phyloP scores from a whole-genome alignment of 2,797 vertebrate species.

The Xiphophorus birchmanni region DNA sequence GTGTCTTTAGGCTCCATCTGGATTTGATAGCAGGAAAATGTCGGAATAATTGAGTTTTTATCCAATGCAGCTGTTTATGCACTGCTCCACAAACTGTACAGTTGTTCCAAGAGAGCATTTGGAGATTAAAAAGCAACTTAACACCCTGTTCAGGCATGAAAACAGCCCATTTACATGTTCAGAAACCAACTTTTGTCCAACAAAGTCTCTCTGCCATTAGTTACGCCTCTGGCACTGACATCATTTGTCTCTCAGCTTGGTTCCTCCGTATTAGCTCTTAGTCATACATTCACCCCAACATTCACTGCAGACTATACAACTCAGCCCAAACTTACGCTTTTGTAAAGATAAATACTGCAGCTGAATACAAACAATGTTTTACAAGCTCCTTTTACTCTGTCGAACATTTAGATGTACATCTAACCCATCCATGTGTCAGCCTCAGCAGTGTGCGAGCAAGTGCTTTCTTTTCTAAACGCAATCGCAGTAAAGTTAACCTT shows the following conservation, averaged over 20 bases:
- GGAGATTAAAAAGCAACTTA: conserved; percentile 43
- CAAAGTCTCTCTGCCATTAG: conserved; percentile 5
- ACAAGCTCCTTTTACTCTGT: background rate
- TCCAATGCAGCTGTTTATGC: conserved; percentile 32
- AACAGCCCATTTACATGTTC: conserved; percentile 3
- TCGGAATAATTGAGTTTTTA: conserved; percentile 65
- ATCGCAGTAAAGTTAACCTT: conserved; percentile 11
- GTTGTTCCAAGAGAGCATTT: conserved; percentile 38
- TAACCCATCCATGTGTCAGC: background rate
- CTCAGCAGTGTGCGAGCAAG: background rate
- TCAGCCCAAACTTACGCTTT: background rate
- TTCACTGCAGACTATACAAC: background rate
- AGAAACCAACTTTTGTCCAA: conserved; percentile 14
- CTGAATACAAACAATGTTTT: background rate
- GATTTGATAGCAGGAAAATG: conserved; percentile 59
- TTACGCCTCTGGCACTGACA: conserved; percentile 13
- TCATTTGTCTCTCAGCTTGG: background rate
- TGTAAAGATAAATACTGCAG: background rate
- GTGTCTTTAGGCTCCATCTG: conserved; percentile 55
- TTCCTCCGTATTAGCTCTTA: conserved; percentile 13
- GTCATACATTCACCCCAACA: conserved; percentile 8
- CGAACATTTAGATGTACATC: background rate
- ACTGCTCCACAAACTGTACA: conserved; percentile 30
- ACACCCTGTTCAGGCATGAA: conserved; percentile 20
- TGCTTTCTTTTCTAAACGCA: conserved; percentile 4